These are phyloP conservation scores for Camponotus vicinus DNA, from an alignment of 1,140 invertebrate genomes.

Conservation along the genomic window DNA sequence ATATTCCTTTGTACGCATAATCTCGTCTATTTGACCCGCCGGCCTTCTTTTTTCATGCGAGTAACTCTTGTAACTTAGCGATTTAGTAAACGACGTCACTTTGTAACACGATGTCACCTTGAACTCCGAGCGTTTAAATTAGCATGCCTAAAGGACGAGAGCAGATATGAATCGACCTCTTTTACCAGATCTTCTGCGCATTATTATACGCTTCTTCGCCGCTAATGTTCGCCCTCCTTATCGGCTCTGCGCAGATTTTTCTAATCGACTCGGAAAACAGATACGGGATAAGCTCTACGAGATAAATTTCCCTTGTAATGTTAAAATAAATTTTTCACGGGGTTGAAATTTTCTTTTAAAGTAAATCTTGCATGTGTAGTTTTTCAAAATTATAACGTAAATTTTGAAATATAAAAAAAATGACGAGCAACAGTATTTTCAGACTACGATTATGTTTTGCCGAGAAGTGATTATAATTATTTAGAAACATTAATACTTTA, in stretches of 20 bases:
- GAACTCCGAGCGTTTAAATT: constrained; percentile 24
- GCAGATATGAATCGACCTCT: constrained; percentile 64
- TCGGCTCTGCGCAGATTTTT: constrained; percentile 1
- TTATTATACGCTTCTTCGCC: constrained; percentile 49
- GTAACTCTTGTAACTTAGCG: constrained; percentile 30
- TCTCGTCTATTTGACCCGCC: constrained; percentile 7
- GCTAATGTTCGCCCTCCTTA: background rate
- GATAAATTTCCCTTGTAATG: background rate
- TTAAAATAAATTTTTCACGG: background rate
- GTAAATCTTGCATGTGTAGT: background rate
- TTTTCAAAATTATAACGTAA: background rate
- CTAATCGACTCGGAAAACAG: constrained; percentile 40
- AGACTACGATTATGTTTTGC: background rate
- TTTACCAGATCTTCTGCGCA: constrained; percentile 33
- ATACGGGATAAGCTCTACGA: background rate
- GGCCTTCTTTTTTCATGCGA: too few species aligned
- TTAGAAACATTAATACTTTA: background rate
- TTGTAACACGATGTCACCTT: constrained; percentile 40
- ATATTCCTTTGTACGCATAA: constrained; percentile 51
- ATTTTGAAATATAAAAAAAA: background rate
- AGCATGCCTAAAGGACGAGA: constrained; percentile 44
- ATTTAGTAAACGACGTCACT: constrained; percentile 20
- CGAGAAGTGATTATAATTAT: background rate
- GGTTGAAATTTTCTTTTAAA: background rate
- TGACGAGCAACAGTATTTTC: background rate